Base-by-base conservation (phyloP, 1,140 invertebrate species). In the Tetraneura akinire region DNA sequence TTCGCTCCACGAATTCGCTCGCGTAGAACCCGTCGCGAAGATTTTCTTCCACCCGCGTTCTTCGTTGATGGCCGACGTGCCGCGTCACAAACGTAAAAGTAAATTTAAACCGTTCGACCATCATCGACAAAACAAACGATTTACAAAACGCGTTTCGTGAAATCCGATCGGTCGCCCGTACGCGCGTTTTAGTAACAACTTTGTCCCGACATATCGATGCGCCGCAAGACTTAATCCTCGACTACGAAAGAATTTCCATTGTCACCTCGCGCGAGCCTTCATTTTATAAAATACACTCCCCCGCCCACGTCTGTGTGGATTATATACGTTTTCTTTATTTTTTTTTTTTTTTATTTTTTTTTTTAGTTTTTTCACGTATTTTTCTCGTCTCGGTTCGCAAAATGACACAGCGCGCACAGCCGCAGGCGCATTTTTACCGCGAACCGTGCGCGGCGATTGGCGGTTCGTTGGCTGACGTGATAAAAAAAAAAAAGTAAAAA, bases 371-470 rank as follows among this genome's bases (percentile, higher is more conserved):
- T 42, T 78, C 42, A 14, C 14, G 60, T 32, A n/a, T 70, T 70
- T 70, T 70, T 70, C 66, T 68, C 64, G 64, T 11, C 64, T 5
- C 1, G n/a, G 37, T 11, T 68, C 64, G 64, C 42, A 78, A 78
- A 42, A 62, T 60, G 37, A 29, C 53, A 78, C 74, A 21, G 18
- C 42, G 74, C 74, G 74, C 74, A 78, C 26, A 62, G 74, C 74
- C 57, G 21, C 51, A 8, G 74, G 74, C 74, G 74, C 74, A 78
- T 78, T 78, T 78, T 78, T 78, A 45, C 37, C 74, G 13, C 18
- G 23, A n/a, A 47, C 13, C 51, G 51, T 29, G 74, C 37, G 18
- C 53, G 23, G 74, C 53, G 37, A 78, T 78, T 78, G 74, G 74
- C 74, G 74, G n/a, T 29, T 10, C 8, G 55, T 37, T 9, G 29